Evolutionary conservation across 2,113 vertebrate genomes (phyloP).

Genomic region (Vulpes lagopus): DNA sequence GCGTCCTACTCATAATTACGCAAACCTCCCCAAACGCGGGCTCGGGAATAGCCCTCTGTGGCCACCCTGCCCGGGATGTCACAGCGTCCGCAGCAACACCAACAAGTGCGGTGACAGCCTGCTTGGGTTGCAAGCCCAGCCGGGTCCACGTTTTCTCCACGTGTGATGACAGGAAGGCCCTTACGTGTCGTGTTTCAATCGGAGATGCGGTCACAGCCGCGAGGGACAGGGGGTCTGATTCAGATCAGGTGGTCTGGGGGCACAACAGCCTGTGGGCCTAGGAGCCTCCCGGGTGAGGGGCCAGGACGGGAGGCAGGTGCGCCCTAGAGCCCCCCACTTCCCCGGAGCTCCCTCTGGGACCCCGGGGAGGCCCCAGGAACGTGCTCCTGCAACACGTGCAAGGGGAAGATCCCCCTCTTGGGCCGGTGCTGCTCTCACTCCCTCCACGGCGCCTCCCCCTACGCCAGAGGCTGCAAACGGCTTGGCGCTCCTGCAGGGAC

Average conservation of each 20-base stretch:
- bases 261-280: rapidly evolving
- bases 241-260: neutral
- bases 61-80: neutral
- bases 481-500: neutral
- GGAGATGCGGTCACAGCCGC: neutral
- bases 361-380: too few relatives aligned
- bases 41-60: neutral
- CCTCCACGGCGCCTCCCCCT: rapidly evolving
- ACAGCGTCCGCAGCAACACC: neutral
- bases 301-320: rapidly evolving
- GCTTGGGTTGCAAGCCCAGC: neutral
- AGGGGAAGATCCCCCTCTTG: neutral
- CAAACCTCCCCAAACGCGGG: neutral
- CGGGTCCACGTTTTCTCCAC: rapidly evolving
- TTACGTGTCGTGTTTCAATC: rapidly evolving
- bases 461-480: rapidly evolving
- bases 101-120: too few relatives aligned
- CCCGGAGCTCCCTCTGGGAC: too few relatives aligned
- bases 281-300: rapidly evolving
- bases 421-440: neutral
- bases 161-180: neutral
- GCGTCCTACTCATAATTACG: neutral
- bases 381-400: rapidly evolving
- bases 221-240: neutral
- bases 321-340: neutral